Evolutionary conservation across 1,140 invertebrate genomes (phyloP), one percentile per base, ranked within the genome.

Genomic region (Drosophila kurseongensis): DNA sequence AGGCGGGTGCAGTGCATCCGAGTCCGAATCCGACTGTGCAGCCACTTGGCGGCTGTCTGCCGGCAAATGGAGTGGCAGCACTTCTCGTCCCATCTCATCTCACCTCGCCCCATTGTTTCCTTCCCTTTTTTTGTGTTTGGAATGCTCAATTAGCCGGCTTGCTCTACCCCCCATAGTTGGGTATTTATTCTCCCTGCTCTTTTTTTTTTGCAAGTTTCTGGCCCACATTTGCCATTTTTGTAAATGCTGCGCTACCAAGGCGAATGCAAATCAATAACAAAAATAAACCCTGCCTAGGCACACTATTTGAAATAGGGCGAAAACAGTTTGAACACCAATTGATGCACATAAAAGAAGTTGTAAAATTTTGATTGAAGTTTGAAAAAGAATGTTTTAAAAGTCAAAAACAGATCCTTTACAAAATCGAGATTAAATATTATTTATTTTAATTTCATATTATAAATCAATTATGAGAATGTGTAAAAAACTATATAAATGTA

Each of bases 61-160:
- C 60, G 75, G 42, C 54, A 78, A 86, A 81, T 86, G 85, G 82
- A 86, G 82, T 86, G 82, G 78, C 82, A 81, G 82, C 82, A 78
- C 79, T 83, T 76, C 75, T 76, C 52, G 57, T 66, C 50, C 66
- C 52, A 56, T 47, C 65, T 14, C 27, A 35, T 10, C 52, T 48
- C 52, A 68, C 48, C 66, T 55, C 29, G 8, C 16, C 35, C 36
- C 13, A 18, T 72, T 71, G 42, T 75, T 77, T 48, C 48, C 35
- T 66, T 38, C 50, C 61, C 47, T 47, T 48, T 42, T 42, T 50
- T 71, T 62, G 58, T 61, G 66, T 72, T 72, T 67, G 56, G 71
- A 88, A 83, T 74, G 83, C 83, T 86, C 84, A 86, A 86, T 86
- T 86, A 86, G 77, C 55, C 80, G 63, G 60, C 55, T 50, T 45